These are phyloP conservation scores for Netelia fuscicornis DNA, from an alignment of 2,888 invertebrate genomes.

Conservation along the genomic window DNA sequence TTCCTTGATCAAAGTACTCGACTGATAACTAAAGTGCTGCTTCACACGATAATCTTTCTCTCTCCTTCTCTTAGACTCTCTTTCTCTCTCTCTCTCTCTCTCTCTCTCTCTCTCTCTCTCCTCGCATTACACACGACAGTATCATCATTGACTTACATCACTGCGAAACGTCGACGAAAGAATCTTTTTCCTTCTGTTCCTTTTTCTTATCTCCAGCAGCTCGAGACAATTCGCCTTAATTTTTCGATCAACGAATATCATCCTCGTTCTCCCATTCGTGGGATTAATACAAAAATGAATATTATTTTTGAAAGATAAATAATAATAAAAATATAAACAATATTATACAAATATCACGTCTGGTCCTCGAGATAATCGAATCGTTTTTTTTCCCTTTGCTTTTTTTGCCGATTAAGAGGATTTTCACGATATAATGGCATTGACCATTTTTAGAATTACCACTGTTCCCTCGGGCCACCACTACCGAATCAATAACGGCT, in stretches of 20 bases:
- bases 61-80: not conserved
- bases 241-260: not conserved
- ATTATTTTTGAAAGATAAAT: too few species aligned
- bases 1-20: slow-evolving; percentile 31
- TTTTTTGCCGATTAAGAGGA: not conserved
- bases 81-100: not conserved
- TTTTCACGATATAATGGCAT: too few species aligned
- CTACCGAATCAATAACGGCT: not conserved
- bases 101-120: slow-evolving; percentile 2
- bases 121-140: not conserved
- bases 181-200: not conserved
- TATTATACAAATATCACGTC: too few species aligned
- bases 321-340: too few species aligned
- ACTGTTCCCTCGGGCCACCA: not conserved
- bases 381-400: not conserved
- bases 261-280: too few species aligned
- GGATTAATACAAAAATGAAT: too few species aligned
- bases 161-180: slow-evolving; percentile 6
- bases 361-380: too few species aligned
- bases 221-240: not conserved
- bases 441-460: too few species aligned
- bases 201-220: too few species aligned
- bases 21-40: not conserved
- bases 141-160: slow-evolving; percentile 14
- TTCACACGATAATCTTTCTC: not conserved